These are phyloP conservation scores for Zelleria hepariella DNA, from an alignment of 2,888 invertebrate genomes.

Conservation along the genomic window DNA sequence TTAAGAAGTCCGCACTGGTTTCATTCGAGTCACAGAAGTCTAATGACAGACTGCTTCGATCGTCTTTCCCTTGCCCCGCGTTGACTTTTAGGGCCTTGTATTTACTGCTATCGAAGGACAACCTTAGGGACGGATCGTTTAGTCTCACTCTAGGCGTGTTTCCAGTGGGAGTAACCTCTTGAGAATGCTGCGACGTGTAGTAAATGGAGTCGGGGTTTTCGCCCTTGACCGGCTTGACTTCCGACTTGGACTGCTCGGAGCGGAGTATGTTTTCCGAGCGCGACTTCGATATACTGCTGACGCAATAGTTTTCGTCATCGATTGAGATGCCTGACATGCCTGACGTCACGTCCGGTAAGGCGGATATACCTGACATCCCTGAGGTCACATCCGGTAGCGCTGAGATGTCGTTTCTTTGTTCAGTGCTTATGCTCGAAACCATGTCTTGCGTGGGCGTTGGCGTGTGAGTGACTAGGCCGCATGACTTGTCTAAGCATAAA, in stretches of 20 bases:
- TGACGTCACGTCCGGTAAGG: conserved; percentile 41
- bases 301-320: conserved; percentile 60
- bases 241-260: conserved; percentile 50
- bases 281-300: conserved; percentile 62
- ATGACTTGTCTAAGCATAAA: conserved; percentile 62
- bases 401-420: conserved; percentile 59
- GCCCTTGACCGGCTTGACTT: conserved; percentile 35
- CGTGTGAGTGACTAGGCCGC: conserved; percentile 59
- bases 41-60: conserved; percentile 56
- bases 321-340: conserved; percentile 68
- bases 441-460: conserved; percentile 68
- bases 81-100: conserved; percentile 48
- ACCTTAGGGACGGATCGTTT: conserved; percentile 50
- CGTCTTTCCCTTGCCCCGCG: conserved; percentile 39
- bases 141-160: conserved; percentile 42
- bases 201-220: conserved; percentile 64
- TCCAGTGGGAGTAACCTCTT: conserved; percentile 59
- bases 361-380: conserved; percentile 63
- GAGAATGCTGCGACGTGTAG: conserved; percentile 63
- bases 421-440: conserved; percentile 67
- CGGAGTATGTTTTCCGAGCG: conserved; percentile 62
- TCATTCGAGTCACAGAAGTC: conserved; percentile 67
- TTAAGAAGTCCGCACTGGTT: conserved; percentile 64
- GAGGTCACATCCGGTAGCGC: conserved; percentile 60
- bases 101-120: conserved; percentile 61